These are phyloP conservation scores for Oreonectes daqikongensis DNA, from an alignment of 2,797 vertebrate species.

Conservation along the genomic window DNA sequence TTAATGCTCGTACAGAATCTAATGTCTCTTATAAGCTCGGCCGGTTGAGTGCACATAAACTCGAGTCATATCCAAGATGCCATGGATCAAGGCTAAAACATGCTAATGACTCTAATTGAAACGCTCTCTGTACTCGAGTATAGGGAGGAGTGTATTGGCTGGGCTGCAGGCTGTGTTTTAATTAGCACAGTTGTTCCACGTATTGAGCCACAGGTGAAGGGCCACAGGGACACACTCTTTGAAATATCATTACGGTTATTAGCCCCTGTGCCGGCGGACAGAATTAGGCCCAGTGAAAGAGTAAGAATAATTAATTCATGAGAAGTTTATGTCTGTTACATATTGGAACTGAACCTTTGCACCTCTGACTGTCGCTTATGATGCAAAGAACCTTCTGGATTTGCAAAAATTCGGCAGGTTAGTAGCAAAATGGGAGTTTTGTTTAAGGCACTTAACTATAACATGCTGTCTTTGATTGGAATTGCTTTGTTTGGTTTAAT, in stretches of 20 bases:
- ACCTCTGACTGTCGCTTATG: neutral
- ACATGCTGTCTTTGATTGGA: no score
- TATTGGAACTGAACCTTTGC: neutral
- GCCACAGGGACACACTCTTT: slow-evolving; percentile 37
- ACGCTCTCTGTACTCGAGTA: slow-evolving; percentile 24
- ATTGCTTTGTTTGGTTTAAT: no score
- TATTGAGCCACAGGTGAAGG: slow-evolving; percentile 39
- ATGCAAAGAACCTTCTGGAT: no score
- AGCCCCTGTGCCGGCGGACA: slow-evolving; percentile 7
- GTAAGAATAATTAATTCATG: slow-evolving; percentile 5
- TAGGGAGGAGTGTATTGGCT: slow-evolving; percentile 26
- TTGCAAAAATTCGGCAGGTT: no score
- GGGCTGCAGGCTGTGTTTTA: slow-evolving; percentile 49
- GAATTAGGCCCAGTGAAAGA: neutral
- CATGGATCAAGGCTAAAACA: slow-evolving; percentile 31
- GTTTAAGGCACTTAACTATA: no score
- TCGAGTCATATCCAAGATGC: slow-evolving; percentile 18
- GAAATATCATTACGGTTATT: slow-evolving; percentile 44
- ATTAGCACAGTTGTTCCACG: slow-evolving; percentile 49
- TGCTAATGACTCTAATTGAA: slow-evolving; percentile 38
- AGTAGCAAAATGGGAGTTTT: no score
- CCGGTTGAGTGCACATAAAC: slow-evolving; percentile 25
- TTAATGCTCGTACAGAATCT: slow-evolving; percentile 9
- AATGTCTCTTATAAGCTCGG: slow-evolving; percentile 30
- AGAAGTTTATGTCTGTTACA: slow-evolving; percentile 14